phyloP scores from a whole-genome alignment of 2,797 vertebrate genomes.

The Ciconia nigra region DNA sequence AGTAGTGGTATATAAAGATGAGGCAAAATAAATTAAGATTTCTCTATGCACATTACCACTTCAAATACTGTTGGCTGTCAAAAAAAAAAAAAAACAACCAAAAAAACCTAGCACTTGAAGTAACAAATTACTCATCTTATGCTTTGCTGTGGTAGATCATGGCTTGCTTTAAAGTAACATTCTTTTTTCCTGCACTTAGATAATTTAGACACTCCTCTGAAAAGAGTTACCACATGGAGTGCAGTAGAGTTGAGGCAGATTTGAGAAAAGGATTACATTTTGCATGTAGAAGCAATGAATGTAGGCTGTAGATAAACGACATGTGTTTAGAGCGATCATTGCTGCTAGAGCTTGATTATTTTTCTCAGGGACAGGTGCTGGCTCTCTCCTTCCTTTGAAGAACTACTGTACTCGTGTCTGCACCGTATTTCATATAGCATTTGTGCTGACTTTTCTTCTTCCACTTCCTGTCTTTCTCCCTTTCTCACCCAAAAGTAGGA shows the following conservation, averaged over 20 bases:
- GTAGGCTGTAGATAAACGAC: slow-evolving; percentile 33
- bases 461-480: not conserved
- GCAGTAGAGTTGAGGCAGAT: not conserved
- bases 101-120: not conserved
- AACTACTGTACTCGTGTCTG: not conserved
- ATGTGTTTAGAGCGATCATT: not conserved
- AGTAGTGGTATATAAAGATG: not conserved
- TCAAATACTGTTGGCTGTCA: not conserved
- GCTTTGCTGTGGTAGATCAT: not conserved
- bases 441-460: not conserved
- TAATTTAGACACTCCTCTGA: slow-evolving; percentile 22
- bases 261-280: slow-evolving; percentile 29
- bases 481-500: not conserved
- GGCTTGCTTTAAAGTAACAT: slow-evolving; percentile 29
- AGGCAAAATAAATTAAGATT: slow-evolving; percentile 15
- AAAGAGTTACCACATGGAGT: not conserved
- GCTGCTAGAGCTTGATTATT: slow-evolving; percentile 42
- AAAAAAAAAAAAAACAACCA: not conserved
- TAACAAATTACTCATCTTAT: slow-evolving; percentile 1
- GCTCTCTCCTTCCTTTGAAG: not conserved
- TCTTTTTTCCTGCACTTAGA: not conserved
- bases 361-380: not conserved
- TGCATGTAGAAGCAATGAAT: slow-evolving; percentile 26
- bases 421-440: not conserved
- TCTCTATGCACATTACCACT: not conserved